A percentile compares a stretch with the other conserved stretches of the same genome.
Conservation (phyloP, 2,113 vertebrate genomes). For the Neotoma lepida region DNA sequence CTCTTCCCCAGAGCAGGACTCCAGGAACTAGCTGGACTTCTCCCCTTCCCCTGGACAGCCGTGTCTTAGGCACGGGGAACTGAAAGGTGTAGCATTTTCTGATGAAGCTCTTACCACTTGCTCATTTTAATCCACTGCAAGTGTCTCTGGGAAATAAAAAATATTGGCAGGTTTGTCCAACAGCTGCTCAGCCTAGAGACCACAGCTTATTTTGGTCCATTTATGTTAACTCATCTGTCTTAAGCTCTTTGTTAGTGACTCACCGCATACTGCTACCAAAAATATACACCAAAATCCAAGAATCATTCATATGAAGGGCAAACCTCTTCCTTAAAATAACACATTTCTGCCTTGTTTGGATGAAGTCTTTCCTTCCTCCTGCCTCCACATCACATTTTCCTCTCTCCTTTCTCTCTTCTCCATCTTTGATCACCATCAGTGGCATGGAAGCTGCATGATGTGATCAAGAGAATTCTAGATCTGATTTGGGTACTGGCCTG, state of each 20-base stretch:
- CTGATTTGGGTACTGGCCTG: conserved; percentile 5
- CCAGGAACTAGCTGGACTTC: conserved; percentile 43
- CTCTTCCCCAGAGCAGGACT: conserved; percentile 38
- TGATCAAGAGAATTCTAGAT: conserved; percentile 49
- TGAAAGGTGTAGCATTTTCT: conserved; percentile 73
- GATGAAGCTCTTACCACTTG: conserved; percentile 69
- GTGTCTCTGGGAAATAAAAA: conserved; percentile 81
- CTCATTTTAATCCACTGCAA: conserved; percentile 78
- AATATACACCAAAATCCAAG: conserved; percentile 75
- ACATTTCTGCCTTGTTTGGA: conserved; percentile 76
- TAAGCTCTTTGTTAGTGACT: conserved; percentile 82
- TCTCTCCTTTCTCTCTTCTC: conserved; percentile 66
- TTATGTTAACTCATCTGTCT: conserved; percentile 80
- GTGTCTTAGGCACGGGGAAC: conserved; percentile 60
- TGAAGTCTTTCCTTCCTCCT: conserved; percentile 73
- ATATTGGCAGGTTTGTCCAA: conserved; percentile 81
- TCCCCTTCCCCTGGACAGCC: conserved; percentile 64
- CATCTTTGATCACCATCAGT: conserved; percentile 54
- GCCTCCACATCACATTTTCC: conserved; percentile 73
- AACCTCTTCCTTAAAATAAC: conserved; percentile 79
- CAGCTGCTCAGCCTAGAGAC: conserved; percentile 81
- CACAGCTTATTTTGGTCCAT: conserved; percentile 80
- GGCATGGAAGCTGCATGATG: neutral
- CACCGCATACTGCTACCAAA: conserved; percentile 79
- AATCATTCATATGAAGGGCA: conserved; percentile 79